Evolutionary conservation across 2,888 invertebrate species (phyloP).

Genomic region (Ichneumoninae sp.): DNA sequence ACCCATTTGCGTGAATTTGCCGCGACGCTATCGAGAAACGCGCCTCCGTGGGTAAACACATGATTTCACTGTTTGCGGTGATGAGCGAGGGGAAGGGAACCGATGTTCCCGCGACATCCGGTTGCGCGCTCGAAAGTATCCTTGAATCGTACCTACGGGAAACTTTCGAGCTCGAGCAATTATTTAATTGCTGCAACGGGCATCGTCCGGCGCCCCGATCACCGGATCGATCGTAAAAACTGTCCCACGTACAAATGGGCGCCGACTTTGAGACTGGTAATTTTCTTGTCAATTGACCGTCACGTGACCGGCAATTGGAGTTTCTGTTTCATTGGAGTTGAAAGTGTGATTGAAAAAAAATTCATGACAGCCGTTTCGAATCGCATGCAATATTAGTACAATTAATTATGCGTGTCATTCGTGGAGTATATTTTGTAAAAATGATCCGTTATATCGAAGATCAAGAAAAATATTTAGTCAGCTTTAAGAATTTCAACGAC

Average conservation of each 20-base stretch:
- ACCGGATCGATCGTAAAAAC: not conserved
- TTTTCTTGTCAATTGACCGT: too few relatives aligned
- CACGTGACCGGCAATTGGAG: too few relatives aligned
- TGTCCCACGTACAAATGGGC: not conserved
- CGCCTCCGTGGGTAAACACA: slow-evolving; percentile 19
- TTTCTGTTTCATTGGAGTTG: too few relatives aligned
- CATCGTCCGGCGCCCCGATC: not conserved
- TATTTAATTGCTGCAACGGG: slow-evolving; percentile 41
- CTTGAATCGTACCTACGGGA: slow-evolving; percentile 28
- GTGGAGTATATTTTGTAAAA: too few relatives aligned
- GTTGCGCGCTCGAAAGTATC: slow-evolving; percentile 27
- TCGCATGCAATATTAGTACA: too few relatives aligned
- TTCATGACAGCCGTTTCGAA: too few relatives aligned
- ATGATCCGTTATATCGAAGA: too few relatives aligned
- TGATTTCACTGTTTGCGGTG: slow-evolving; percentile 58
- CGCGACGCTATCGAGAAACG: not conserved
- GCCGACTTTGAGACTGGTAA: too few relatives aligned
- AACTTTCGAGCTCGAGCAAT: slow-evolving; percentile 48
- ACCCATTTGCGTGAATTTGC: not conserved
- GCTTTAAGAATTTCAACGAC: too few relatives aligned
- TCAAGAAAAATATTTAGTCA: too few relatives aligned
- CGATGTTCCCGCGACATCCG: slow-evolving; percentile 47
- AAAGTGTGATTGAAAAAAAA: too few relatives aligned
- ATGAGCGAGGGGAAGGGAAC: slow-evolving; percentile 22
- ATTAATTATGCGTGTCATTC: too few relatives aligned